Evolutionary conservation across 2,797 vertebrate species (phyloP).

Genomic region (Aotus griseimembra): DNA sequence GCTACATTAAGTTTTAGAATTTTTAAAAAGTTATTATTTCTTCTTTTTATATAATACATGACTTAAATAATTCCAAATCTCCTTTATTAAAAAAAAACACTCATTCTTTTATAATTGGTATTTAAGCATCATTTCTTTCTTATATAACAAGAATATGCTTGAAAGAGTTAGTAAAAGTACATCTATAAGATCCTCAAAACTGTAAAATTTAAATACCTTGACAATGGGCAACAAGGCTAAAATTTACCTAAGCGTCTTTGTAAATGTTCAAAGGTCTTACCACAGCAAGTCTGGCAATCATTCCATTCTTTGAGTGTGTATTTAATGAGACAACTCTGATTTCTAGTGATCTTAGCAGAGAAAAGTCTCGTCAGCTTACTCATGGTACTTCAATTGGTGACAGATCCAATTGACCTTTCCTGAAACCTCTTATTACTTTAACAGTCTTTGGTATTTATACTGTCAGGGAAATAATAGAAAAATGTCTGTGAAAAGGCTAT

Average conservation of each 20-base stretch:
- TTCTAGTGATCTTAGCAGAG: constrained; percentile 54
- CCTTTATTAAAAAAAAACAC: not conserved
- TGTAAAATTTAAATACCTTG: constrained; percentile 72
- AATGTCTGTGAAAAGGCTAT: constrained; percentile 5
- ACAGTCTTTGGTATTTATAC: constrained; percentile 64
- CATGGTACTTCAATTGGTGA: constrained; percentile 13
- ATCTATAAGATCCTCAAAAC: constrained; percentile 62
- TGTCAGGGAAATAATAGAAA: constrained; percentile 56
- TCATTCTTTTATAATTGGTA: not conserved
- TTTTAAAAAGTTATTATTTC: not conserved
- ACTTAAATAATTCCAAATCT: not conserved
- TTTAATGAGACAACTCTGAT: constrained; percentile 67
- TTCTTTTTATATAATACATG: not conserved
- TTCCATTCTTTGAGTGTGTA: constrained; percentile 67
- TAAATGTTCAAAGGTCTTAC: constrained; percentile 84
- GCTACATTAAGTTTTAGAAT: not conserved
- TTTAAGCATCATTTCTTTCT: constrained; percentile 69
- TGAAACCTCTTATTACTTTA: constrained; percentile 11
- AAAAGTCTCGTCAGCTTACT: constrained; percentile 47
- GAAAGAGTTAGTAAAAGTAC: constrained; percentile 65
- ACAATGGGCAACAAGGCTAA: constrained; percentile 77
- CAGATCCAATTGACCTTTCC: constrained; percentile 42
- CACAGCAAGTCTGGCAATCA: constrained; percentile 62
- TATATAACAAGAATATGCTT: constrained; percentile 35
- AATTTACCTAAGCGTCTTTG: constrained; percentile 84